Evolutionary conservation across 2,888 invertebrate species (phyloP).

Genomic region (Meta bourneti): DNA sequence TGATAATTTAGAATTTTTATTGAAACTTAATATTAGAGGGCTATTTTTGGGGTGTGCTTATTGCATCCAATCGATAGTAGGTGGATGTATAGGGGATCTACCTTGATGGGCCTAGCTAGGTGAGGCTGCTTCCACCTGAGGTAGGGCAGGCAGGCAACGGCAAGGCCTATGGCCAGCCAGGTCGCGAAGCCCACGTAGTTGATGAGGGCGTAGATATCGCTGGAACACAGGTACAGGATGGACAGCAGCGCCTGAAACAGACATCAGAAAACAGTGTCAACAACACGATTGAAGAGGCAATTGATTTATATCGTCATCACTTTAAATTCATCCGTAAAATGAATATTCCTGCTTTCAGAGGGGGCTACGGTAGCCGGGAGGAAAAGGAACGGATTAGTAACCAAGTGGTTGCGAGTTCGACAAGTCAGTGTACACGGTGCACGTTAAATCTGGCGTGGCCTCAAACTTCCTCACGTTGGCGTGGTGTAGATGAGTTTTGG

Average conservation of each 20-base stretch:
- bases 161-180: slow-evolving; percentile 97
- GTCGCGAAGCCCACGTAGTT: slow-evolving; percentile 98
- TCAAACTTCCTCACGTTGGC: too few relatives aligned
- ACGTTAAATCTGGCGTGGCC: too few relatives aligned
- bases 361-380: too few relatives aligned
- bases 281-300: neutral
- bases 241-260: slow-evolving; percentile 90
- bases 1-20: too few relatives aligned
- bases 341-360: too few relatives aligned
- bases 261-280: neutral
- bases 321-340: neutral
- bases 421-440: too few relatives aligned
- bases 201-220: slow-evolving; percentile 96
- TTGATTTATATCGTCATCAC: neutral
- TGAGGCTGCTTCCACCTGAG: slow-evolving; percentile 94
- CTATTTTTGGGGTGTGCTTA: too few relatives aligned
- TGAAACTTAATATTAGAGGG: too few relatives aligned
- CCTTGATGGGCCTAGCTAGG: slow-evolving; percentile 92
- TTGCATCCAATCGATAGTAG: too few relatives aligned
- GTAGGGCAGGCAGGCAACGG: slow-evolving; percentile 95
- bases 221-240: slow-evolving; percentile 93
- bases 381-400: too few relatives aligned
- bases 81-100: slow-evolving; percentile 70
- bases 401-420: too few relatives aligned
- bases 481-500: too few relatives aligned